These are phyloP conservation scores for Atta cephalotes DNA, from an alignment of 1,140 invertebrate species.

Conservation along the genomic window DNA sequence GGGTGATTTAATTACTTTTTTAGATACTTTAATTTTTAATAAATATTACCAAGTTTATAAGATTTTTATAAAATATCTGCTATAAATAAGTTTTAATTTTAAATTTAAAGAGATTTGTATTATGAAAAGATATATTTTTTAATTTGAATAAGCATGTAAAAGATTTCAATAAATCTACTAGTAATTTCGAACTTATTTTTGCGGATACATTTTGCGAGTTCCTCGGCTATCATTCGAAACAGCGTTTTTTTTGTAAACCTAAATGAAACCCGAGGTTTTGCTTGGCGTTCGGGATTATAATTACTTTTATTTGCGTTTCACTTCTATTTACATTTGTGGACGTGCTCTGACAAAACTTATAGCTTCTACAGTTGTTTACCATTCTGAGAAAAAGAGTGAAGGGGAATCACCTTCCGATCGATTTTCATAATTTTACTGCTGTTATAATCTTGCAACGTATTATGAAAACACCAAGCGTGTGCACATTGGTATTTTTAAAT, in stretches of 20 bases:
- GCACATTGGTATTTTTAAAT: neutral
- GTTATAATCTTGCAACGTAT: neutral
- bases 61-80: neutral
- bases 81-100: neutral
- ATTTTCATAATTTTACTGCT: conserved; percentile 3
- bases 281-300: conserved; percentile 35
- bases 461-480: neutral
- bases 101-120: neutral
- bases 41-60: neutral
- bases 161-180: neutral
- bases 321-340: conserved; percentile 29
- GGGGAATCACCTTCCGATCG: neutral
- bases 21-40: conserved; percentile 3
- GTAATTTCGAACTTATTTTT: conserved; percentile 24
- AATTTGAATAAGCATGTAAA: neutral
- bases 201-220: neutral
- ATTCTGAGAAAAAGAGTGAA: neutral
- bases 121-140: neutral
- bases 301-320: conserved; percentile 43
- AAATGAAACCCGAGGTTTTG: conserved; percentile 32
- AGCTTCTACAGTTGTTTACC: conserved; percentile 9
- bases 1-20: conserved; percentile 26
- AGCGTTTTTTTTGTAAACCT: conserved; percentile 25
- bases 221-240: neutral
- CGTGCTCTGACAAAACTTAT: conserved; percentile 27